These are phyloP conservation scores for Pantherophis guttatus DNA, from an alignment of 2,113 vertebrate genomes.

Conservation along the genomic window DNA sequence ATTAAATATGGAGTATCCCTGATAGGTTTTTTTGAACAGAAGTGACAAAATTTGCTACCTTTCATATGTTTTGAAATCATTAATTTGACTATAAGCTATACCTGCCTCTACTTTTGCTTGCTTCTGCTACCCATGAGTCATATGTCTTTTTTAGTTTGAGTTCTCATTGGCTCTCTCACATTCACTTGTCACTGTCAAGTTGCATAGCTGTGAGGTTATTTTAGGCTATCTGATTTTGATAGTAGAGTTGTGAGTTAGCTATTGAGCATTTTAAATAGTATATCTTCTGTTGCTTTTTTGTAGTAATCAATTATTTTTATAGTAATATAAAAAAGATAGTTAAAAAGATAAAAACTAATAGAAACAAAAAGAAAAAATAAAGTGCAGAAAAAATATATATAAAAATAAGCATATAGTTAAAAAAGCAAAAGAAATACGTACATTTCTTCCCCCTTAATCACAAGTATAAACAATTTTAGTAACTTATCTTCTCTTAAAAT, in stretches of 20 bases:
- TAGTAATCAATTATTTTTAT: background rate
- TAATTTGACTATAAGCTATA: background rate
- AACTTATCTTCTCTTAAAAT: too few species aligned
- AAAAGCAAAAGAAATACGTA: background rate
- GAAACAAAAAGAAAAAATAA: background rate
- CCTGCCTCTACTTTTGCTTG: background rate
- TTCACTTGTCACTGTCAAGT: conserved; percentile 1
- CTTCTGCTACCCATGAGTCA: background rate
- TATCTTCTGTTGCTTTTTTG: background rate
- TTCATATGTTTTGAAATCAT: background rate
- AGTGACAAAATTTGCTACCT: background rate
- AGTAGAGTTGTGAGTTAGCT: background rate
- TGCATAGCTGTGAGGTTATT: conserved; percentile 14
- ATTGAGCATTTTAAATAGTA: background rate
- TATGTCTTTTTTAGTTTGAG: background rate
- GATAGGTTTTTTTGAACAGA: background rate
- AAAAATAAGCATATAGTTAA: background rate
- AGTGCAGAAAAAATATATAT: background rate
- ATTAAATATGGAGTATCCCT: background rate
- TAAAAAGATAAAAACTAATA: background rate
- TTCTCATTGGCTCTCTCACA: background rate
- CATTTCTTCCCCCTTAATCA: too few species aligned
- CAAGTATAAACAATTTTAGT: too few species aligned
- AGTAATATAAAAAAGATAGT: background rate
- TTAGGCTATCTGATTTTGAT: conserved; percentile 23